phyloP scores from a whole-genome alignment of 2,797 vertebrate species.

The Phataginus tetradactyla region DNA sequence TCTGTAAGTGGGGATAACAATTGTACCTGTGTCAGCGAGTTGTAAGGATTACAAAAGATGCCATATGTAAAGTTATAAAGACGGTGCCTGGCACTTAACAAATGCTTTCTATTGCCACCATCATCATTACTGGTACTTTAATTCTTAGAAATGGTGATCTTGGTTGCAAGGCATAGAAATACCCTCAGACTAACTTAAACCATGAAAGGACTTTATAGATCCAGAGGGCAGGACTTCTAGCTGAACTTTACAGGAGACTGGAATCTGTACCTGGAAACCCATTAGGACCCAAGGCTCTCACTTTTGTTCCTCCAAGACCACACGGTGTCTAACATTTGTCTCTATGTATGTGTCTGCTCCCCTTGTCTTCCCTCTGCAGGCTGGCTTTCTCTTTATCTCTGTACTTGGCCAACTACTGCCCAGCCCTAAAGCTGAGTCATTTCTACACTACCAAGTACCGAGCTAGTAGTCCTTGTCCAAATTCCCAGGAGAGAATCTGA shows the following conservation, averaged over 20 bases:
- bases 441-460: neutral
- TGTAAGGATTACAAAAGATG: neutral
- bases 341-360: neutral
- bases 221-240: neutral
- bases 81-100: neutral
- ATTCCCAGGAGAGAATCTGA: neutral
- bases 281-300: neutral
- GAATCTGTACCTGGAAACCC: neutral
- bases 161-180: neutral
- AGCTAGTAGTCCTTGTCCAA: neutral
- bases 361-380: neutral
- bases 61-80: neutral
- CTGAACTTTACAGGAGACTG: neutral
- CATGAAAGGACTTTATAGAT: neutral
- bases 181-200: neutral
- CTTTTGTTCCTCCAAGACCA: neutral
- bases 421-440: neutral
- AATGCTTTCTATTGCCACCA: neutral
- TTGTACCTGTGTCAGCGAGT: neutral
- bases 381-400: neutral
- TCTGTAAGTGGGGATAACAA: neutral
- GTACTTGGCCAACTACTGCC: neutral
- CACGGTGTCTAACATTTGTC: neutral
- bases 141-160: neutral
- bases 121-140: neutral